phyloP scores from a whole-genome alignment of 2,888 invertebrate genomes.

The Tetanocera ferruginea region DNA sequence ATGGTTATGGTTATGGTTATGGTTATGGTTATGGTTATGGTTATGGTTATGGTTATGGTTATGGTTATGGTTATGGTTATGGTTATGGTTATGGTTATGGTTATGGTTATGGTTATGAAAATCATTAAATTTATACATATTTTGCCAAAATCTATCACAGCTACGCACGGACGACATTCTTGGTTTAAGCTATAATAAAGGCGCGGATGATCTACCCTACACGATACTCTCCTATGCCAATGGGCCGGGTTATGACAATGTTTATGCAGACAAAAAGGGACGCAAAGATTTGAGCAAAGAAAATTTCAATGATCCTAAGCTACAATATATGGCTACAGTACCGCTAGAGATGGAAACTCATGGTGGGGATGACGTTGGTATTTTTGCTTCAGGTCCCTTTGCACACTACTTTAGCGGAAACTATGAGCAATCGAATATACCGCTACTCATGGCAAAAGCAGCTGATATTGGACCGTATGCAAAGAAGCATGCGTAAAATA shows the following conservation, averaged over 20 bases:
- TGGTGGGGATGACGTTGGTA: conserved; percentile 83
- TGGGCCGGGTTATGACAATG: conserved; percentile 75
- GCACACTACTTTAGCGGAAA: conserved; percentile 83
- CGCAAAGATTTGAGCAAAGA: conserved; percentile 52
- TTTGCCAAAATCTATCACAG: conserved; percentile 34
- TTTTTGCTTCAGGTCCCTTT: conserved; percentile 83
- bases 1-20: too few species aligned
- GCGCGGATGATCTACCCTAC: conserved; percentile 76
- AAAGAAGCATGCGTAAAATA: too few species aligned
- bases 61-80: too few species aligned
- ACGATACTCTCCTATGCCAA: conserved; percentile 82
- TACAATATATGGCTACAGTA: conserved; percentile 73
- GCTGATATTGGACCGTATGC: conserved; percentile 76
- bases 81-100: too few species aligned
- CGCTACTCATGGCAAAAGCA: conserved; percentile 80
- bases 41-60: too few species aligned
- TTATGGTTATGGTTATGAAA: too few species aligned
- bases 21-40: too few species aligned
- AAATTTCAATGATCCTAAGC: conserved; percentile 54
- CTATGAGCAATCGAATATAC: conserved; percentile 83
- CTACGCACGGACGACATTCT: conserved; percentile 72
- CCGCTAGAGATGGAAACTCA: conserved; percentile 77
- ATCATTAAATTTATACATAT: too few species aligned
- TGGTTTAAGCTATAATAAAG: conserved; percentile 70
- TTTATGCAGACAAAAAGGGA: conserved; percentile 51